Evolutionary conservation across 2,797 vertebrate species (phyloP), one percentile per base, ranked within the genome.

Genomic region (Falco concolor): DNA sequence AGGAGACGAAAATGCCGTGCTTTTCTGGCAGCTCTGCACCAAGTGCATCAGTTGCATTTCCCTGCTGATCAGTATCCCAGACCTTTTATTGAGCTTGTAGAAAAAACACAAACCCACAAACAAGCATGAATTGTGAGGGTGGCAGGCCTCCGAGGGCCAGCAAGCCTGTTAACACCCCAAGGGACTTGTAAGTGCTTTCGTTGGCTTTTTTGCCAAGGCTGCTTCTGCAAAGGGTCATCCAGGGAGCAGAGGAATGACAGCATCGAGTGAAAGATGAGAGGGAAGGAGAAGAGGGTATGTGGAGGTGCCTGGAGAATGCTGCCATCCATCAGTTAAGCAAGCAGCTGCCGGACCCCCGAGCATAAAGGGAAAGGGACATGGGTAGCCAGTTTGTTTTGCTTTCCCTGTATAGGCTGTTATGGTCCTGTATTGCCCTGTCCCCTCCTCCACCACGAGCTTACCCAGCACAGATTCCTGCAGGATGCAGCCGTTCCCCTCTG

Each of bases 261-360:
- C 95, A 95, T 12, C 49, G 95, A 77, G 60, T 96, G 98, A 98
- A 99, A 99, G 97, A 75, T 72, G 98, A 99, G 98, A 98, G 96
- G 90, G 75, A 97, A 74, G 96, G 89, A 97, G 97, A 97, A 95
- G 97, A 98, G 50, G n/a, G 80, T 93, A 97, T 93, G 87, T 23
- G 21, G 97, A 98, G 98, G 97, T 98, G 98, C 96, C 97, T 97
- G 93, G 63, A n/a, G 89, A 75, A 90, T 79, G 81, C 97, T 97
- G 95, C 98, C 98, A 98, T 92, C 77, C 86, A 79, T 97, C 98
- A 97, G 93, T 97, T 97, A 97, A 68, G 60, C 91, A 74, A 96
- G 92, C 97, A 98, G 98, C 97, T 98, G 97, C 94, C 59, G 34
- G 90, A 93, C 57, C 42, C 82, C 83, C 93, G 78, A 91, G 88